Base-by-base conservation (phyloP, 2,113 vertebrate species). In the Mus spicilegus region DNA sequence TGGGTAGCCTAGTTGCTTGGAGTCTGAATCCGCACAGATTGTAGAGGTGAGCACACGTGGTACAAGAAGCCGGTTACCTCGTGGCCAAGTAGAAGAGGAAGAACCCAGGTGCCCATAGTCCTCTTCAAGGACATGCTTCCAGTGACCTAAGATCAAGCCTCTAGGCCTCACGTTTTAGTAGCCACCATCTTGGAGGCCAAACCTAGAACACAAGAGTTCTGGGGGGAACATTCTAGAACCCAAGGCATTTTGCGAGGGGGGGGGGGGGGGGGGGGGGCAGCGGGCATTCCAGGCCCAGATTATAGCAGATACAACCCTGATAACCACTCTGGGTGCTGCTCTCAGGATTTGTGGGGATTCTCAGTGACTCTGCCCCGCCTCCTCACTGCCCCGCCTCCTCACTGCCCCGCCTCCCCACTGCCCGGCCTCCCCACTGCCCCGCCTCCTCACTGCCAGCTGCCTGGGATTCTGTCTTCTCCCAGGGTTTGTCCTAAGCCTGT, bases 1-100 rank as follows among this genome's bases (percentile, higher is more conserved):
- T 33, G 19, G 39, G 58, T 46, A 28, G 78, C 26, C 39, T 19
- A 61, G 28, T 51, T 61, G 69, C 22, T 30, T 19, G 36, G 67
- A 54, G 54, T 3, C 13, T 49, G 20, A 49, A 33, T 42, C 30
- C 12, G 19, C 54, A 26, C n/a, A 49, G 69, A 63, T 19, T 1
- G 4, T 46, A 14, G 30, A 24, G 30, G 30, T 46, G 5, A 39
- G 9, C 46, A 5, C 14, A 14, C 0, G 6, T 24, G 51, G 4
- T 9, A 24, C 30, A 54, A 80, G 30, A 54, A 54, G 77, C 77
- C 36, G 77, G 49, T 51, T 33, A 22, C 51, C 8, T 56, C 2
- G 0, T 12, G 16, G 67, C 28, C 67, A 12, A 1, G 10, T 16
- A 54, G 67, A 56, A 49, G 67, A 84, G 8, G 16, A 17, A 24